Base-by-base conservation (phyloP, 1,140 invertebrate genomes). In the Cydia pomonella region DNA sequence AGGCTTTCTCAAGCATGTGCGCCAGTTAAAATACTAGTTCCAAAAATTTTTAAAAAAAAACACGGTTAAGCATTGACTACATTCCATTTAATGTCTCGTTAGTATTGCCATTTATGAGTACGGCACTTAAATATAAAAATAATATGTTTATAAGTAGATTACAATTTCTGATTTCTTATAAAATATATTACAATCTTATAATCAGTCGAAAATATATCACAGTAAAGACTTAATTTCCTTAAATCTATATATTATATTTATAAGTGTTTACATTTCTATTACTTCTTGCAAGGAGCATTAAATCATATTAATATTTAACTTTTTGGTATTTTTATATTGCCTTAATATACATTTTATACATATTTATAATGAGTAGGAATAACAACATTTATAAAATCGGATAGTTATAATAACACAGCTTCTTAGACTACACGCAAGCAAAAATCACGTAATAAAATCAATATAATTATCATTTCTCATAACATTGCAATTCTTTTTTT, bases 271-370 rank as follows among this genome's bases (percentile, higher is more conserved):
- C 2, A 73, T 73, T 27, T 69, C 21, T 73, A 47, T 77, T 77
- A 27, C n/a, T 27, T 66, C 76, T 81, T 80, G 41, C 16, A 53
- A 59, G 78, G 80, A 78, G 75, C 41, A 71, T 76, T n/a, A 66
- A 75, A 23, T 78, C 63, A 79, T 80, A 80, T 73, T 47, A 82
- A 80, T 73, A 75, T 81, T 64, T 74, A 44, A 73, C 12, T 73
- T 74, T 84, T 79, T 64, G 72, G 69, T 79, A 74, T 66, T 9
- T 33, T 47, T 53, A 73, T 64, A 73, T 73, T 73, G 25, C 18
- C 0, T n/a, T n/a, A 5, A 50, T 50, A 50, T n/a, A 50, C 5
- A n/a, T 50, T n/a, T 6, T 16, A 50, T 50, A 50, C 16, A n/a
- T 50, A 47, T 50, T 16, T 6, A 50, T n/a, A 50, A 16, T 50